These are phyloP conservation scores for Rhynchopsitta pachyrhyncha DNA, from an alignment of 2,113 vertebrate species.

Conservation along the genomic window DNA sequence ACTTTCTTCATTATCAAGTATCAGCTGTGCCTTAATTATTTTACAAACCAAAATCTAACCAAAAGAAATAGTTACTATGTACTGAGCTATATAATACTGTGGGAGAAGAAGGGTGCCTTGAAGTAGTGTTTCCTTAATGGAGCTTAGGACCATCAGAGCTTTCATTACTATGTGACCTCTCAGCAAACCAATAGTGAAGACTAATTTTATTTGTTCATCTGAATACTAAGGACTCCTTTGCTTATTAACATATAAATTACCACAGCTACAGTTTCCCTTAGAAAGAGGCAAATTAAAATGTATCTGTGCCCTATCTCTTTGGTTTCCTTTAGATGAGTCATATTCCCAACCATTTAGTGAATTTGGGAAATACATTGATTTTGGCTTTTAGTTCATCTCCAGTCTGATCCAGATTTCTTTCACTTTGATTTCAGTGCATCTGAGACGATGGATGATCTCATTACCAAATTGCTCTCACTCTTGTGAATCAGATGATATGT, in stretches of 20 bases:
- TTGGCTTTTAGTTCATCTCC: constrained; percentile 27
- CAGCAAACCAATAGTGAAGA: constrained; percentile 6
- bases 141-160: neutral
- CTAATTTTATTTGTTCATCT: constrained; percentile 54
- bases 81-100: neutral
- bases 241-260: constrained; percentile 52
- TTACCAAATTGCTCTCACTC: constrained; percentile 35
- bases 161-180: constrained; percentile 15
- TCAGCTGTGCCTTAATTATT: neutral
- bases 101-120: constrained; percentile 22
- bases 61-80: neutral
- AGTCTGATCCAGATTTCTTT: constrained; percentile 41
- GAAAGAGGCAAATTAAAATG: constrained; percentile 11
- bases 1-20: neutral
- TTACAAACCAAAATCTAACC: neutral
- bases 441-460: constrained; percentile 38
- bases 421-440: constrained; percentile 20
- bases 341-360: constrained; percentile 10
- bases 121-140: constrained; percentile 10
- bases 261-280: neutral
- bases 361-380: constrained; percentile 60
- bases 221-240: neutral
- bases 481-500: constrained; percentile 6
- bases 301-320: constrained; percentile 10
- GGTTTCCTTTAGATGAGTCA: constrained; percentile 37